Base-by-base conservation (phyloP, 2,113 vertebrate genomes). In the Spilogale gracilis region DNA sequence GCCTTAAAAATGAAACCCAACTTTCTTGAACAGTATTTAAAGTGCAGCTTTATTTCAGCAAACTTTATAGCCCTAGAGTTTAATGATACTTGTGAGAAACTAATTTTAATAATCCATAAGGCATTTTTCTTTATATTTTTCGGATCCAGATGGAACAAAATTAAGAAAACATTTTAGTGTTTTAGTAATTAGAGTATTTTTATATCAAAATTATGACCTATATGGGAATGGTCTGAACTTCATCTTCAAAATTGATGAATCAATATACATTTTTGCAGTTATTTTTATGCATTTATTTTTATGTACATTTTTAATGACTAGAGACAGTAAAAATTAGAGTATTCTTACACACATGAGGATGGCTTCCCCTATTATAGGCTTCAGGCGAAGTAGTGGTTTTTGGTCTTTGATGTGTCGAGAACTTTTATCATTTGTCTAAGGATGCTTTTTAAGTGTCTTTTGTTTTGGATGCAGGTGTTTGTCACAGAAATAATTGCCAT, bases 1-100 rank as follows among this genome's bases (percentile, higher is more conserved):
- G 65, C 76, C 89, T 69, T 91, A 91, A 90, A 84, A 92, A 89
- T 78, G 79, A 96, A 98, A 78, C 27, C 25, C 84, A 98, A 97
- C 16, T 86, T n/a, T 91, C 52, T 80, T 6, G 58, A 71, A 6
- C 54, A 58, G 3, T 71, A 61, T 95, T 50, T 93, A 52, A 86
- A 92, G 30, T 96, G 38, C 83, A 95, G 95, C 95, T 96, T 45
- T 88, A 56, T 94, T 96, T 86, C 93, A 4, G 32, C 94, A 93
- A 61, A 56, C 17, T 3, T 0, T 63, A 74, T 38, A 96, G 52
- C 43, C 58, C 0, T 25, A 38, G 69, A 12, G 90, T 96, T 95
- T 94, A 74, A 91, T 20, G 65, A 78, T 32, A 80, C 27, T 76
- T 48, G 85, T 95, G 18, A 76, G 65, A 96, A 88, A 54, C 43